Conservation (phyloP, 2,113 vertebrate genomes). For the Athene noctua region DNA sequence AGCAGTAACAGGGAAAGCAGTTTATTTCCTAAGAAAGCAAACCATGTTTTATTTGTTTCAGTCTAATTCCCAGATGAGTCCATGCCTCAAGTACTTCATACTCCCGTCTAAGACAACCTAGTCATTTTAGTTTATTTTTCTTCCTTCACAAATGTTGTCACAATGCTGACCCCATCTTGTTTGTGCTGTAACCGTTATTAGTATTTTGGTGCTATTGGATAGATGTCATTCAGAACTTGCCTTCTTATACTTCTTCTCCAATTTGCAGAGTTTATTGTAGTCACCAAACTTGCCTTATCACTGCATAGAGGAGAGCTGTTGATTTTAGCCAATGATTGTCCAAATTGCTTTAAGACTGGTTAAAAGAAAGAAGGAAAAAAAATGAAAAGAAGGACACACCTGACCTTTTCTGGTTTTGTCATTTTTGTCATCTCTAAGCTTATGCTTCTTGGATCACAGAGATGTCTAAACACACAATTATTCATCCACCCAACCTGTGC, state of each 20-base stretch:
- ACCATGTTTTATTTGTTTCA: neutral
- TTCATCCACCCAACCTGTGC: neutral
- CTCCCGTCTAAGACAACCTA: neutral
- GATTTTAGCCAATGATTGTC: neutral
- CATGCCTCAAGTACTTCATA: neutral
- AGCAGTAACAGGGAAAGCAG: neutral
- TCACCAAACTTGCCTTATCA: neutral
- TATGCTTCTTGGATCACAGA: neutral
- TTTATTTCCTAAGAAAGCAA: neutral
- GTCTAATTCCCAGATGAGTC: neutral
- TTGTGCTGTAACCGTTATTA: neutral
- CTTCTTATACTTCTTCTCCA: neutral
- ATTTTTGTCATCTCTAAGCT: neutral
- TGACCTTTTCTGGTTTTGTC: neutral
- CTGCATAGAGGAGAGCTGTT: neutral
- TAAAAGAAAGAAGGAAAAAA: neutral
- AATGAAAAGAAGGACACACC: neutral
- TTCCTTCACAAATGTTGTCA: neutral
- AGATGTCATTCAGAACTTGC: neutral
- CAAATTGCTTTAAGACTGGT: neutral
- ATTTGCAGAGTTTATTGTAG: neutral
- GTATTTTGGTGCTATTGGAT: neutral
- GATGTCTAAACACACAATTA: neutral
- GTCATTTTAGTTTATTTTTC: neutral
- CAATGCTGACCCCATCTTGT: neutral